Evolutionary conservation across 2,888 invertebrate genomes (phyloP), one percentile per base, ranked within the genome.

Genomic region (Thera britannica): DNA sequence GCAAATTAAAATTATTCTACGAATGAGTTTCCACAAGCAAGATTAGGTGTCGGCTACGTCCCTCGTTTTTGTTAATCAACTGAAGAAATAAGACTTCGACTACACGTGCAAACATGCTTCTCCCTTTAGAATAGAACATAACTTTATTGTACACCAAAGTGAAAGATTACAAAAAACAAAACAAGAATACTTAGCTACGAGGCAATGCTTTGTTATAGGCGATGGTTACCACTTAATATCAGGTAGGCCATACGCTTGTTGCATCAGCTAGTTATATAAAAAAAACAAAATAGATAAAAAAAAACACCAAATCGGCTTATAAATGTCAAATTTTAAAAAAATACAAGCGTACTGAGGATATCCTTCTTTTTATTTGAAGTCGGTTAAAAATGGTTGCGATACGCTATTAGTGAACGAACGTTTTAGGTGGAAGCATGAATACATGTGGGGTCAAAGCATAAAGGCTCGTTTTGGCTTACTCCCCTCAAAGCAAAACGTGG

Each of bases 1-100:
- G 71, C 67, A 72, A 75, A 75, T 71, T 70, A 70, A 67, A 72
- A 72, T 64, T 68, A 67, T 66, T 65, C 34, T 65, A 62, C 46
- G 61, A 72, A 67, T 70, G 63, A 68, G 68, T 69, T 70, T 68
- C 54, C 60, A 60, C 56, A 57, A 54, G 66, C 58, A 12, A 58
- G 57, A 72, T 68, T 65, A 67, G 67, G 54, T 63, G 67, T 60
- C 65, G 56, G 59, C 64, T 51, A 57, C 66, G 56, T 35, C 5
- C 54, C 69, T 65, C 68, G 55, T 63, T 69, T 69, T 71, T 71
- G 60, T 64, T 69, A 70, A 73, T 73, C 67, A 69, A 71, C 68
- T 63, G 56, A 63, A 65, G 57, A 58, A 65, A 62, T 49, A 67
- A 52, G 56, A 59, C 55, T n/a, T 23, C 60, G 11, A 36, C 36